Conservation (phyloP, 2,113 vertebrate genomes). For the Cyprinodon variegatus region DNA sequence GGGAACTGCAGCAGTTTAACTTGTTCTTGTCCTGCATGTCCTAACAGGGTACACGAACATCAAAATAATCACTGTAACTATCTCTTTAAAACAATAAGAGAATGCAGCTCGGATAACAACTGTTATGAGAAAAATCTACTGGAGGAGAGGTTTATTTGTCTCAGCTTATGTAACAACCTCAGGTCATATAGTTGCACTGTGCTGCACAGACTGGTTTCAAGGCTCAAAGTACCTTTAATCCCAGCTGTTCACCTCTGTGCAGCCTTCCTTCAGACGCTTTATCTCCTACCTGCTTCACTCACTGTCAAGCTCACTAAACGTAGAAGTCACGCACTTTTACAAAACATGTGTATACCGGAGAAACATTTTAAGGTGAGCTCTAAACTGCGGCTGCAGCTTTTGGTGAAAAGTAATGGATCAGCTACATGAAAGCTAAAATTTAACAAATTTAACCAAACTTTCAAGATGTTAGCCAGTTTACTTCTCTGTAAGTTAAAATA, state of each 20-base stretch:
- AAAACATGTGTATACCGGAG: neutral
- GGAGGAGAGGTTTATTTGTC: conserved; percentile 14
- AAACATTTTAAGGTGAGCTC: neutral
- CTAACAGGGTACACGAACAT: neutral
- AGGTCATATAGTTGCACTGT: conserved; percentile 10
- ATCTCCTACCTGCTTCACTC: neutral
- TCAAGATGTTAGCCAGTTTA: neutral
- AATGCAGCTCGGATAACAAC: neutral
- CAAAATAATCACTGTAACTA: neutral
- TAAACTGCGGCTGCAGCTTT: conserved; percentile 2
- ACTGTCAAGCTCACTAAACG: neutral
- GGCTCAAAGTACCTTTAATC: conserved; percentile 45
- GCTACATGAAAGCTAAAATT: conserved; percentile 17
- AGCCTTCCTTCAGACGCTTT: conserved; percentile 27
- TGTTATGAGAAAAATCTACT: conserved; percentile 4
- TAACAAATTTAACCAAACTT: conserved; percentile 6
- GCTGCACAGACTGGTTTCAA: conserved; percentile 17
- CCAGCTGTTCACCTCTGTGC: conserved; percentile 46
- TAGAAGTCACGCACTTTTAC: neutral
- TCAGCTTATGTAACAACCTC: conserved; percentile 38
- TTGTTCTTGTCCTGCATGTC: neutral
- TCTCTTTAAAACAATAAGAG: neutral
- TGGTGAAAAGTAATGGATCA: neutral
- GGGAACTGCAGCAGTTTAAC: neutral
- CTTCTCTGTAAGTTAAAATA: neutral